Evolutionary conservation across 2,113 vertebrate genomes (phyloP).

Genomic region (Cichladusa arquata): DNA sequence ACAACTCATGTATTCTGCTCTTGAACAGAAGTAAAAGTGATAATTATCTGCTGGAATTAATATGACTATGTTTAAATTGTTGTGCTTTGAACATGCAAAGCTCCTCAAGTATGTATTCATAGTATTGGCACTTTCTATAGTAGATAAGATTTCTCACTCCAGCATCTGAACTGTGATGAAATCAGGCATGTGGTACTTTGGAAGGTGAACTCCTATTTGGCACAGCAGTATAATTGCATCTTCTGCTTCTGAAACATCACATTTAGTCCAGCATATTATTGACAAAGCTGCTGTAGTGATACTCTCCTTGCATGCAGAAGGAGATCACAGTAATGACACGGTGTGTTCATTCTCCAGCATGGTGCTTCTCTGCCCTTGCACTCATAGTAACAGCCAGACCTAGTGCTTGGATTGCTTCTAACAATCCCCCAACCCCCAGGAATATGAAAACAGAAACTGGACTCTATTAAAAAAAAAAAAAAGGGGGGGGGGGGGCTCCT

Average conservation of each 20-base stretch:
- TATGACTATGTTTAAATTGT: background rate
- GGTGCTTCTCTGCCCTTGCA: background rate
- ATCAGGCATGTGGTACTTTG: background rate
- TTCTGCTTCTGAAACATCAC: background rate
- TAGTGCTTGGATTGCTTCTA: background rate
- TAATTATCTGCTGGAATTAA: background rate
- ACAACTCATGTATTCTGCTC: fast-evolving
- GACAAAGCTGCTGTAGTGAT: background rate
- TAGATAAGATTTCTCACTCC: background rate
- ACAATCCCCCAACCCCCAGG: background rate
- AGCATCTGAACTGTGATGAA: background rate
- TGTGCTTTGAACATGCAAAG: background rate
- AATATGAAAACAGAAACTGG: background rate
- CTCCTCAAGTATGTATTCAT: background rate
- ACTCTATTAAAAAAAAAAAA: background rate
- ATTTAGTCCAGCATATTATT: background rate
- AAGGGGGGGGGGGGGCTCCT: fast-evolving
- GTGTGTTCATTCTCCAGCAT: background rate
- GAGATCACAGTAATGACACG: background rate
- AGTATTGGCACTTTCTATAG: background rate
- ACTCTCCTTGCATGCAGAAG: fast-evolving
- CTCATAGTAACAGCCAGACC: background rate
- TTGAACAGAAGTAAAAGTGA: background rate
- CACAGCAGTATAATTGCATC: background rate
- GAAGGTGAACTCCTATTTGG: background rate